phyloP scores from a whole-genome alignment of 2,888 invertebrate genomes.

The Eupsilia transversa region DNA sequence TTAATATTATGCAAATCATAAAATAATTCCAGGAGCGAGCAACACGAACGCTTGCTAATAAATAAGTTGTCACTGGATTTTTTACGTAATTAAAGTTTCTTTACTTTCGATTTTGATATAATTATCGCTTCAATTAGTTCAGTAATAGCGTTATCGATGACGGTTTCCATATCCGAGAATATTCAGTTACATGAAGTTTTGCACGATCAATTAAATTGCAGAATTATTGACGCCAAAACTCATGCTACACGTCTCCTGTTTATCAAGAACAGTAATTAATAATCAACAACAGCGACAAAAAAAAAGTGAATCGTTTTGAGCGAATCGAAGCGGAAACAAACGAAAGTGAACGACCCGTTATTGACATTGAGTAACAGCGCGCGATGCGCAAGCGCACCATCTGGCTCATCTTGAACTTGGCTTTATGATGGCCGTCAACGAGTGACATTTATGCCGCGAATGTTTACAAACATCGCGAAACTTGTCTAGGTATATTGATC shows the following conservation, averaged over 20 bases:
- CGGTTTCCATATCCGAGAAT: slow-evolving; percentile 36
- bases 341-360: slow-evolving; percentile 82
- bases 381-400: slow-evolving; percentile 72
- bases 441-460: slow-evolving; percentile 74
- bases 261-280: slow-evolving; percentile 24
- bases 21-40: slow-evolving; percentile 60
- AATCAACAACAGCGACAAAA: slow-evolving; percentile 9
- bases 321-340: slow-evolving; percentile 73
- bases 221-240: slow-evolving; percentile 12
- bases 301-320: slow-evolving; percentile 50
- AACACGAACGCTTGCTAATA: slow-evolving; percentile 50
- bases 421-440: slow-evolving; percentile 70
- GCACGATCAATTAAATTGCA: slow-evolving; percentile 27
- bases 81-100: slow-evolving; percentile 48
- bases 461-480: slow-evolving; percentile 66
- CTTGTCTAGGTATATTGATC: slow-evolving; percentile 19
- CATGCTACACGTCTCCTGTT: slow-evolving; percentile 16
- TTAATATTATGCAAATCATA: slow-evolving; percentile 70
- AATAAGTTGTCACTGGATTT: slow-evolving; percentile 42
- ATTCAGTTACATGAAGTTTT: slow-evolving; percentile 7
- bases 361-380: slow-evolving; percentile 81
- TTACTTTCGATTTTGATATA: slow-evolving; percentile 55
- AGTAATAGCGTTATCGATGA: slow-evolving; percentile 49
- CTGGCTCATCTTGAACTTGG: slow-evolving; percentile 87
- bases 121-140: slow-evolving; percentile 43